Base-by-base conservation (phyloP, 2,888 invertebrate genomes). In the Hemistola chrysoprasaria region DNA sequence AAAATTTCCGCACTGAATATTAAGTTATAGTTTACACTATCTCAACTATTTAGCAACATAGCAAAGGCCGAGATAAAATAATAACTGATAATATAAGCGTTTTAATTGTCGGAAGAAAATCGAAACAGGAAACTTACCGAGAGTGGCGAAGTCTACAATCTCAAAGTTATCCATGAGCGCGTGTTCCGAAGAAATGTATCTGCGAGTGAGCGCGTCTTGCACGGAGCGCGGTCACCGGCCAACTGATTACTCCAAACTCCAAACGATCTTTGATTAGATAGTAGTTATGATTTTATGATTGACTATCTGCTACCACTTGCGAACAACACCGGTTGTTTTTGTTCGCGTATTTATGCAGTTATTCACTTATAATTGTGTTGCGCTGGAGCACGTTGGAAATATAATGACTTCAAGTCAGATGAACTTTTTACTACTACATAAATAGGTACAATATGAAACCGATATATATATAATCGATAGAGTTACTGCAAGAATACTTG, bases 231-330 rank as follows among this genome's bases (percentile, higher is more conserved):
- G 75, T 78, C 79, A 71, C 65, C 74, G 76, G 58, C 71, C 77
- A 69, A 87, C 84, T 87, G 81, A 81, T 82, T 76, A 72, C 61
- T 49, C 58, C 65, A 67, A 79, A 79, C 71, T 71, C 78, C 64
- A 67, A 79, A 79, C 71, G 72, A 78, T 81, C 69, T 67, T 67
- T 78, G 78, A 85, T 82, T 78, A 81, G 73, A 74, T 75, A 71
- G 64, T 66, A 63, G 59, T 60, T n/a, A n/a, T n/a, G 16, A 16
- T 16, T 2, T 68, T 67, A 65, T 69, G 67, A 81, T 78, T 78
- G 73, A 72, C 73, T 67, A 69, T 67, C 62, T 62, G 62, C 69
- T 69, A 65, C 63, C 56, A 51, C 50, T 38, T 32, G 42, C 30
- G 42, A 39, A 34, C 30, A 37, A 38, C 40, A 40, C 4, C 16